Conservation (phyloP, 2,113 vertebrate species). For the Cynoglossus semilaevis region DNA sequence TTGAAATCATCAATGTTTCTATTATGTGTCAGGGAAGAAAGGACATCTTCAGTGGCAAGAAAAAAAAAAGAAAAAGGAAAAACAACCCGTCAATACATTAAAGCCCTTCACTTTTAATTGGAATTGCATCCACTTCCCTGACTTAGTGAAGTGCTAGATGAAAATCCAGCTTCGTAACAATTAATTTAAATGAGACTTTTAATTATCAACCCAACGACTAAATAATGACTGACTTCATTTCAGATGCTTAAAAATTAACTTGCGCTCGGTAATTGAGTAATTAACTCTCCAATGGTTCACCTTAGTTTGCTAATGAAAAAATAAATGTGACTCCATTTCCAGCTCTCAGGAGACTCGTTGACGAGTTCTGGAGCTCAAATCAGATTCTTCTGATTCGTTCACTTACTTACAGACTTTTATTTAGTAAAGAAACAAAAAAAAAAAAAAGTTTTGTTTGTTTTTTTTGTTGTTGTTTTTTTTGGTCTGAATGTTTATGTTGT, state of each 20-base stretch:
- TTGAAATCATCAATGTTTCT: constrained; percentile 85
- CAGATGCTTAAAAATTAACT: constrained; percentile 99
- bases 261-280: constrained; percentile 97
- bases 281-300: constrained; percentile 98
- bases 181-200: constrained; percentile 99
- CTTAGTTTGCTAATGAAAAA: constrained; percentile 99
- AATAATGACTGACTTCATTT: constrained; percentile 99
- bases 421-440: neutral
- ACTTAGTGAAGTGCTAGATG: constrained; percentile 57
- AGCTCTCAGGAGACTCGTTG: constrained; percentile 51
- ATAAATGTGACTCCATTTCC: constrained; percentile 92
- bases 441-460: no score
- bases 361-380: constrained; percentile 22
- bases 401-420: constrained; percentile 10
- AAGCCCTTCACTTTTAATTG: constrained; percentile 81
- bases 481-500: neutral
- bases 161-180: constrained; percentile 89
- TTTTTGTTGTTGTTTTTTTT: neutral
- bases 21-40: constrained; percentile 34
- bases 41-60: constrained; percentile 63
- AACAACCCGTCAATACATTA: constrained; percentile 46
- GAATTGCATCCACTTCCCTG: constrained; percentile 80
- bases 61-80: no score
- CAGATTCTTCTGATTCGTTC: constrained; percentile 16
- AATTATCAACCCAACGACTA: constrained; percentile 98